Conservation (phyloP, 1,140 invertebrate species). For the Drosophila rufa region DNA sequence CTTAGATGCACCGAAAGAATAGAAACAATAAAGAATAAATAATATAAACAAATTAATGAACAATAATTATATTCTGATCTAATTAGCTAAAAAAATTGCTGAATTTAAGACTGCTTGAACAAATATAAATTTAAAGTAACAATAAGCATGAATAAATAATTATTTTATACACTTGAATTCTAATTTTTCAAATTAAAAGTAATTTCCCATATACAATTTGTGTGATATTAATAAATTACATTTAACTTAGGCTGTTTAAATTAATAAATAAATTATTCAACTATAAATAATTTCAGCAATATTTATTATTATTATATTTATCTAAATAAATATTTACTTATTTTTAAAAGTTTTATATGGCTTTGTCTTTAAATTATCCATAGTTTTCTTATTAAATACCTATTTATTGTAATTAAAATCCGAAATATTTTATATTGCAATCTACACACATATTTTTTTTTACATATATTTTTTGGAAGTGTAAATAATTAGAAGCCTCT, state of each 20-base stretch:
- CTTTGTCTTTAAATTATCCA: background rate
- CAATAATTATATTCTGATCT: too few species aligned
- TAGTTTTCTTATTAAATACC: background rate
- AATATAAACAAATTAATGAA: background rate
- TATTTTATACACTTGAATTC: background rate
- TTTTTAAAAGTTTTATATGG: background rate
- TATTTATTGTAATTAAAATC: background rate
- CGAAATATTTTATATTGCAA: too few species aligned
- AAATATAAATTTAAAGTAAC: accelerated
- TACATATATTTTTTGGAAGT: background rate
- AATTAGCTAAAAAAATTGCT: too few species aligned
- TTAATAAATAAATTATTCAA: too few species aligned
- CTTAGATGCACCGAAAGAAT: constrained; percentile 50
- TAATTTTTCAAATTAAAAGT: background rate
- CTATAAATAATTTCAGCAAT: too few species aligned
- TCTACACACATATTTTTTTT: too few species aligned
- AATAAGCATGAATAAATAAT: background rate
- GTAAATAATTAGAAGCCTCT: constrained; percentile 45
- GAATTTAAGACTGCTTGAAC: too few species aligned
- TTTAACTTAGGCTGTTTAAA: too few species aligned
- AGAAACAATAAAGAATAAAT: too few species aligned
- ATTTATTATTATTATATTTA: too few species aligned
- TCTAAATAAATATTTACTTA: background rate
- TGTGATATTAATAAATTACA: background rate
- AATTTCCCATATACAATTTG: too few species aligned